Evolutionary conservation across 2,113 vertebrate species (phyloP).

Genomic region (Caranx ignobilis): DNA sequence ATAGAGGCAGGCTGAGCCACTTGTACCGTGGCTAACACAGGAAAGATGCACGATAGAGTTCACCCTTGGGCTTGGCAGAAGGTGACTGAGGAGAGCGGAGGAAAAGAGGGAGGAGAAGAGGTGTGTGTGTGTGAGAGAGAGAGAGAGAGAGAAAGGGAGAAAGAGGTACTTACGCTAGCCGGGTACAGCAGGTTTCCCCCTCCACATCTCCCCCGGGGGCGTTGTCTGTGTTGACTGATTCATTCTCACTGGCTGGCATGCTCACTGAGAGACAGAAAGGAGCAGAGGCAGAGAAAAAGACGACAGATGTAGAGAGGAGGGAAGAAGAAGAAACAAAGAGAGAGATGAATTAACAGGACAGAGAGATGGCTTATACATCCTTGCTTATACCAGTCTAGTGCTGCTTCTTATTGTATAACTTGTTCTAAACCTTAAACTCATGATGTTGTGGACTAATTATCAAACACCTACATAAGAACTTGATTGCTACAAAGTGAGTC

Average conservation of each 20-base stretch:
- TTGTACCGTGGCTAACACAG: not conserved
- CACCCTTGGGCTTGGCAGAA: slow-evolving; percentile 32
- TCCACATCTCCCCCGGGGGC: slow-evolving; percentile 94
- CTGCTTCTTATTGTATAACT: not conserved
- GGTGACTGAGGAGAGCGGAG: slow-evolving; percentile 29
- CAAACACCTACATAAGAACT: not conserved
- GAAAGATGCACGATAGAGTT: slow-evolving; percentile 3
- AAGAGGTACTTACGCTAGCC: slow-evolving; percentile 92
- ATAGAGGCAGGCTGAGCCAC: slow-evolving; percentile 14
- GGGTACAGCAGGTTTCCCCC: slow-evolving; percentile 94
- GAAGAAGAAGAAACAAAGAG: slow-evolving; percentile 1
- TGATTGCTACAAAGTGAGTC: slow-evolving; percentile 7
- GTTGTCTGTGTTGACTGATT: slow-evolving; percentile 99
- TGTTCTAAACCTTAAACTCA: not conserved
- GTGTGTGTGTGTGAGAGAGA: not conserved
- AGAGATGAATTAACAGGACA: slow-evolving; percentile 40
- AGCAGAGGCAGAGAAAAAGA: slow-evolving; percentile 31
- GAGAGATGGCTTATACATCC: not conserved
- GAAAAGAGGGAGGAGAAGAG: slow-evolving; percentile 16
- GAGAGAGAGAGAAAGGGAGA: slow-evolving; percentile 1
- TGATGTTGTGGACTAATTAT: not conserved
- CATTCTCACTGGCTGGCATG: slow-evolving; percentile 98
- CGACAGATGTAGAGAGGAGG: slow-evolving; percentile 13
- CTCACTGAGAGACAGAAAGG: slow-evolving; percentile 89
- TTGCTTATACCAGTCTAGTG: not conserved